Base-by-base conservation (phyloP, 2,888 invertebrate species). In the Hyppa rectilinea region DNA sequence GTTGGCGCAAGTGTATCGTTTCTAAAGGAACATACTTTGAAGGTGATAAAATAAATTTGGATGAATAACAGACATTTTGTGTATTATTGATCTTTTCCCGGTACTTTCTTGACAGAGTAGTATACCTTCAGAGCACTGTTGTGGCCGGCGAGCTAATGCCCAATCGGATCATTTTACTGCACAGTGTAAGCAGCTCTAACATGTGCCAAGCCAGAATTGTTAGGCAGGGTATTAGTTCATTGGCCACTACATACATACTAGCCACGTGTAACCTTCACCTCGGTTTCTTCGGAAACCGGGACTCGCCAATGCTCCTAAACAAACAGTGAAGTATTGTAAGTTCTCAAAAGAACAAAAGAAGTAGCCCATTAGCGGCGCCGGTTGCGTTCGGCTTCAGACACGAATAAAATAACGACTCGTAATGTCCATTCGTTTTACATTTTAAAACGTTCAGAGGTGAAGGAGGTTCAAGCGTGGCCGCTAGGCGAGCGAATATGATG, bases 401-500 rank as follows among this genome's bases (percentile, higher is more conserved):
- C 62, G 65, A 74, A 78, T 82, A 72, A 63, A 70, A 60, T 66
- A 71, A 56, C 34, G 53, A 73, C 47, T 59, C 61, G 66, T 64
- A 71, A 64, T 64, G 53, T 67, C 75, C 74, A 81, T 83, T 84
- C 82, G 70, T 81, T 86, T 87, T 84, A 84, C 79, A 84, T 86
- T 87, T 85, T 85, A 81, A 82, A 87, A 63, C 59, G 78, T 76
- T 83, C 60, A 77, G 53, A 76, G 62, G 67, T 78, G 62, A 53
- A 82, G 53, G 49, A 31, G n/a, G 9, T 49, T 5, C 4, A n/a
- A 5, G 23, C 1, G 43, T 2, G 40, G 50, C 60, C 12, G 17
- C 36, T 36, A 45, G 20, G 52, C 9, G 20, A 52, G 56, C 56
- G 59, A 20, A 6, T 2, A 14, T 29, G 14, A 40, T 14, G 2